Evolutionary conservation across 2,797 vertebrate species (phyloP).

Genomic region (Loriculus beryllinus): DNA sequence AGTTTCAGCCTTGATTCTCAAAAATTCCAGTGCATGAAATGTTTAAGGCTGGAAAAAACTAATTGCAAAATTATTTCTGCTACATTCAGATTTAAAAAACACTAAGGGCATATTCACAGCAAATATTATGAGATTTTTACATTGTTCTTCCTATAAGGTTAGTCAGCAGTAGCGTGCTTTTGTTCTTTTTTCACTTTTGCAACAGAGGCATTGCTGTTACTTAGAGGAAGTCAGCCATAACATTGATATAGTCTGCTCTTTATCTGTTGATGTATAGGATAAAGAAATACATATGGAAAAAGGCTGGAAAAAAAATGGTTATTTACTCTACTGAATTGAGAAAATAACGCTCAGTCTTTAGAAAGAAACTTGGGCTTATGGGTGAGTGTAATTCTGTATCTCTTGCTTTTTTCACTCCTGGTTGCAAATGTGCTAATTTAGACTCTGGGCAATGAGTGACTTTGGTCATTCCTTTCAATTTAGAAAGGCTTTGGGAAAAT

Average conservation of each 20-base stretch:
- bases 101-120: neutral
- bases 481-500: neutral
- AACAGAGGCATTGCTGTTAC: neutral
- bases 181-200: neutral
- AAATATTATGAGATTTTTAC: neutral
- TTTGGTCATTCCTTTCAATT: neutral
- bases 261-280: neutral
- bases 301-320: neutral
- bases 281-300: neutral
- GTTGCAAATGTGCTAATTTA: neutral
- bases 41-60: neutral
- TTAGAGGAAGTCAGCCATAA: neutral
- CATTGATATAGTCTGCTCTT: neutral
- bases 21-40: neutral
- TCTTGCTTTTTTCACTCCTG: neutral
- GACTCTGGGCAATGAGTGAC: neutral
- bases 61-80: neutral
- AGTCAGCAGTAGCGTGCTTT: neutral
- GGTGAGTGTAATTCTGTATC: neutral
- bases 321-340: neutral
- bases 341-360: neutral
- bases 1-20: neutral
- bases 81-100: neutral
- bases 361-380: neutral
- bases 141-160: neutral